Conservation (phyloP, 2,888 invertebrate species). For the Patella ulyssiponensis region DNA sequence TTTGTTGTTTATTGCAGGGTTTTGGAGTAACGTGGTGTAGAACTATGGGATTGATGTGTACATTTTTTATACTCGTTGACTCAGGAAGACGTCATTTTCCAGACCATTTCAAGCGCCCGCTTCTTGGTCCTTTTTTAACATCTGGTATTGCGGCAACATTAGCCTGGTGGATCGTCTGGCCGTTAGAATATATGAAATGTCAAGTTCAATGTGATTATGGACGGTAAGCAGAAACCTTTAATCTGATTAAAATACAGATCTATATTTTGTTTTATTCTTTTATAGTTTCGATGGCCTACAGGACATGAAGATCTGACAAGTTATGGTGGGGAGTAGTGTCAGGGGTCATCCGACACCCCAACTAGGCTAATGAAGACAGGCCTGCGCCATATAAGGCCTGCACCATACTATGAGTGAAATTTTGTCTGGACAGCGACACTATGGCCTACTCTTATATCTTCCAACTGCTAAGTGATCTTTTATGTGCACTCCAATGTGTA, state of each 20-base stretch:
- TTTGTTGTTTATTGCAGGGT: slow-evolving; percentile 52
- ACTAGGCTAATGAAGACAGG: too few relatives aligned
- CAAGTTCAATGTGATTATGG: slow-evolving; percentile 69
- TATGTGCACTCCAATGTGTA: too few relatives aligned
- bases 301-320: too few relatives aligned
- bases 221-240: slow-evolving; percentile 50
- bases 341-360: too few relatives aligned
- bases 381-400: too few relatives aligned
- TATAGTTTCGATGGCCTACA: too few relatives aligned
- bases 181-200: slow-evolving; percentile 70
- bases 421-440: too few relatives aligned
- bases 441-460: too few relatives aligned
- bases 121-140: slow-evolving; percentile 68
- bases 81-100: slow-evolving; percentile 66
- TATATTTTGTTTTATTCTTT: too few relatives aligned
- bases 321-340: too few relatives aligned
- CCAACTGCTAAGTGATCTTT: too few relatives aligned
- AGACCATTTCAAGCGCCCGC: slow-evolving; percentile 61
- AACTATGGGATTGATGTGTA: slow-evolving; percentile 67
- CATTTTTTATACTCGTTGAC: slow-evolving; percentile 69
- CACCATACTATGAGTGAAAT: too few relatives aligned
- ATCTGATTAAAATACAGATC: slow-evolving; percentile 54
- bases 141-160: slow-evolving; percentile 67
- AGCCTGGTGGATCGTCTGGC: slow-evolving; percentile 71
- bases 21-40: slow-evolving; percentile 68